Percentiles rank a stretch among this genome's conserved stretches.
Evolutionary conservation across 2,797 vertebrate species (phyloP).

Genomic region (Paramormyrops hopkinsi): DNA sequence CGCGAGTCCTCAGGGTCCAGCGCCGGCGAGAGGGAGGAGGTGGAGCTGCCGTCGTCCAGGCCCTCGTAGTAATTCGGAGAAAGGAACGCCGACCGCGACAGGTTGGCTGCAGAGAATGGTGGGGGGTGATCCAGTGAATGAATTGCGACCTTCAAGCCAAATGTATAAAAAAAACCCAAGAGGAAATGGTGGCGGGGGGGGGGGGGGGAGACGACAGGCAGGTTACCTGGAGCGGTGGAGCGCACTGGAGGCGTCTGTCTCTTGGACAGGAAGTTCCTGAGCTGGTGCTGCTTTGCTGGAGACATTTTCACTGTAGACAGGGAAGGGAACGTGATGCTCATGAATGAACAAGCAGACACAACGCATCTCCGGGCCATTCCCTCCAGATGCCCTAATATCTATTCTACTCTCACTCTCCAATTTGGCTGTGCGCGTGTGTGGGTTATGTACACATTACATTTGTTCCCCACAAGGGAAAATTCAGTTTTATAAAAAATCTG

Average conservation of each 20-base stretch:
- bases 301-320: constrained; percentile 74
- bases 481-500: neutral
- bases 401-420: neutral
- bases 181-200: neutral
- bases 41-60: constrained; percentile 83
- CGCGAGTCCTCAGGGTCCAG: constrained; percentile 71
- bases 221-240: constrained; percentile 90
- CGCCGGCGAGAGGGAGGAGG: constrained; percentile 75
- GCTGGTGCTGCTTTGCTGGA: constrained; percentile 76
- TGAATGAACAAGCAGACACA: neutral
- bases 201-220: neutral
- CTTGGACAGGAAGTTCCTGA: constrained; percentile 91
- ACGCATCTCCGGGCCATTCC: neutral
- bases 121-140: neutral
- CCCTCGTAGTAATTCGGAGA: constrained; percentile 86
- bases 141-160: neutral
- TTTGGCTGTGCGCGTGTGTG: neutral
- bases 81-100: constrained; percentile 88
- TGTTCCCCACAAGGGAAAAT: neutral
- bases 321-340: neutral
- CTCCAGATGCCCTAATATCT: neutral
- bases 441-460: neutral
- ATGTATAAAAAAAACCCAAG: neutral
- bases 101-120: constrained; percentile 63
- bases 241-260: constrained; percentile 84